These are phyloP conservation scores for Malacoctenus gilli DNA, from an alignment of 2,797 vertebrate genomes.

Conservation along the genomic window DNA sequence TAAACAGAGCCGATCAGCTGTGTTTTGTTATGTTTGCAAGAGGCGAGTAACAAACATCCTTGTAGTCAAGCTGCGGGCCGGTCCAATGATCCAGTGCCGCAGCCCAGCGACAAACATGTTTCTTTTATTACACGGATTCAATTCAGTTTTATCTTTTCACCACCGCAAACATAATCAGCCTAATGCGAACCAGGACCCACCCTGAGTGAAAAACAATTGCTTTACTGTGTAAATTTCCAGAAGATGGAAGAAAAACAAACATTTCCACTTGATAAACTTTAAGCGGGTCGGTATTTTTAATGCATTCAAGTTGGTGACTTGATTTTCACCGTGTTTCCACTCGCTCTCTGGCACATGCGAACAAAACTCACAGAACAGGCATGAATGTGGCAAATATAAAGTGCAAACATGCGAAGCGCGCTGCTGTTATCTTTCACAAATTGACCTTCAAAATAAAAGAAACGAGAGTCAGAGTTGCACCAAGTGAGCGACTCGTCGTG, in stretches of 20 bases:
- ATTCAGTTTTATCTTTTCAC: conserved; percentile 63
- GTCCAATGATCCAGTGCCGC: conserved; percentile 48
- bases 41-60: conserved; percentile 70
- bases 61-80: conserved; percentile 46
- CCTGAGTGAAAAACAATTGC: conserved; percentile 30
- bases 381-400: conserved; percentile 10
- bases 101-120: conserved; percentile 51
- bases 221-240: conserved; percentile 28
- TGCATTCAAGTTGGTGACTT: conserved; percentile 47
- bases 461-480: not conserved
- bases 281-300: conserved; percentile 38
- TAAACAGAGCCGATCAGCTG: conserved; percentile 68
- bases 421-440: conserved; percentile 9
- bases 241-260: conserved; percentile 40
- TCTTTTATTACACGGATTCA: conserved; percentile 64
- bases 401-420: conserved; percentile 15
- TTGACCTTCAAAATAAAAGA: not conserved
- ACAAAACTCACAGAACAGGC: conserved; percentile 14
- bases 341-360: conserved; percentile 34
- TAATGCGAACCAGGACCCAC: conserved; percentile 57
- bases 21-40: conserved; percentile 63
- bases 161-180: conserved; percentile 63
- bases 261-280: conserved; percentile 32
- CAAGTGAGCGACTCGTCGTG: no score
- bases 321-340: conserved; percentile 43